phyloP scores from a whole-genome alignment of 2,113 vertebrate genomes.

The Rhynchomys soricoides region DNA sequence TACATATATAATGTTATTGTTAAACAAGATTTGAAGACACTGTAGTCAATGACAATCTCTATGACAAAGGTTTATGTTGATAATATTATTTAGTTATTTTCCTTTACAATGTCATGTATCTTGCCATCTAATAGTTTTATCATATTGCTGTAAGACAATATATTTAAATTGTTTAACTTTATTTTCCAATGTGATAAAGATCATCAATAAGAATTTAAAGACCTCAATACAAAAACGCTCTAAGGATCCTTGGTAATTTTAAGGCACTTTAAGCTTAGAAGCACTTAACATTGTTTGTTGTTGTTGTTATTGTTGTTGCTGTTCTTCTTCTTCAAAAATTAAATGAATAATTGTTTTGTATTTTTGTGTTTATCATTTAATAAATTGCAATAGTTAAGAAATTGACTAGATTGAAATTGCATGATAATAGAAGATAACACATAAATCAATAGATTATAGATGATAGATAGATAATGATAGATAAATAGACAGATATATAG shows the following conservation, averaged over 20 bases:
- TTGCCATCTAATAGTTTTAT: neutral
- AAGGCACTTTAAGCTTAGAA: neutral
- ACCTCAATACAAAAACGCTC: neutral
- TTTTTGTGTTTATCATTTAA: neutral
- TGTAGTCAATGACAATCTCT: neutral
- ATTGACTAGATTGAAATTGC: neutral
- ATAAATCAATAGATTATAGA: neutral
- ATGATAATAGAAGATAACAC: neutral
- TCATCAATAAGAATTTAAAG: neutral
- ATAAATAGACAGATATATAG: neutral
- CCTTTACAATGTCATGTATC: neutral
- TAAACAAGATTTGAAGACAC: neutral
- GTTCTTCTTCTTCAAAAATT: neutral
- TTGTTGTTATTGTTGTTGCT: too few species aligned
- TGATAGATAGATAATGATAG: too few species aligned
- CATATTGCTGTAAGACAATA: neutral
- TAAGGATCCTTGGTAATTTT: neutral
- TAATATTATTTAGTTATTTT: constrained; percentile 21
- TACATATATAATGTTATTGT: neutral
- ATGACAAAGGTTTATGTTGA: neutral
- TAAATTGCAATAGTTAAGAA: neutral
- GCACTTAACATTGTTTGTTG: constrained; percentile 1
- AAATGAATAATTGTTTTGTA: neutral
- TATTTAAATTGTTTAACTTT: neutral
- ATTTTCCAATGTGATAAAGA: constrained; percentile 3